Base-by-base conservation (phyloP, 2,797 vertebrate genomes). In the Steatocranus sp. region DNA sequence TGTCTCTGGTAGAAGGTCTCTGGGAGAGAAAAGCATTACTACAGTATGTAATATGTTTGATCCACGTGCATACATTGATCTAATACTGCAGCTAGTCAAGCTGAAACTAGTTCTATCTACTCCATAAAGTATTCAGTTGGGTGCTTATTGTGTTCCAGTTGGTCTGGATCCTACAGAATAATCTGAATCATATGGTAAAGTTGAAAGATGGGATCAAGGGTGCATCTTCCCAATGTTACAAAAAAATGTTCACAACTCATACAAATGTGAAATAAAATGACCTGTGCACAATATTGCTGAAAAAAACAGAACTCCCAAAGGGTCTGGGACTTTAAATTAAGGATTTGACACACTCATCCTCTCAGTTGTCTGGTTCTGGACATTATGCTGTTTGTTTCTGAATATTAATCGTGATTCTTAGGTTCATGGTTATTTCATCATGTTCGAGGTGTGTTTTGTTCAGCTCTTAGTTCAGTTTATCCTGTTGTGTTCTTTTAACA, bases 281-380 rank as follows among this genome's bases (percentile, higher is more conserved):
- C 7, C 58, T 8, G 4, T 14, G 58, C 58, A 0, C 11, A 1
- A 23, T 38, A 36, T 20, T 63, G 4, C 6, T 38, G 11, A 9
- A 63, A 8, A 12, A 38, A 23, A 14, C 17, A 3, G 1, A 63
- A 2, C 18, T 63, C 18, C 56, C 1, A 0, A 61, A 5, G 0
- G 6, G 56, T 61, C 18, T 58, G 17, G 2, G 27, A 58, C 30
- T 12, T 61, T n/a, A 61, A 36, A 8, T 8, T 61, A 11, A 5
- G 32, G 3, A 61, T 61, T 61, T 36, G 18, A 12, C 6, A 8
- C 32, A 20, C 0, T 61, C 18, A 63, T 20, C 58, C 32, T 11
- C 32, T 36, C 30, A 61, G 9, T 61, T 61, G 27, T 56, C 27
- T 32, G 54, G 54, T 58, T 58, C 54, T 58, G 54, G 54, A 58